Evolutionary conservation across 2,888 invertebrate genomes (phyloP), one percentile per base, ranked within the genome.

Genomic region (Lithophane ornitopus): DNA sequence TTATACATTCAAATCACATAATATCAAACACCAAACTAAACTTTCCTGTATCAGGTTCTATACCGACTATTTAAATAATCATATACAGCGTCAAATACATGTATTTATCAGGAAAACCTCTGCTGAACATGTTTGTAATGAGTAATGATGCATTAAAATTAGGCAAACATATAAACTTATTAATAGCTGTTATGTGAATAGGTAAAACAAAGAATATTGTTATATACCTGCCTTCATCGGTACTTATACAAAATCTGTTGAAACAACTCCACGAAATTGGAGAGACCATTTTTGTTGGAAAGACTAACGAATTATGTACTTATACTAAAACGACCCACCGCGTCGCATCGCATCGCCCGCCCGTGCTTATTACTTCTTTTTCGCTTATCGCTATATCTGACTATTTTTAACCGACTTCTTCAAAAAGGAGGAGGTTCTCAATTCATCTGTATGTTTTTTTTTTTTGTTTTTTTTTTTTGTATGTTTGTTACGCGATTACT

Each of bases 51-150:
- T 49, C 34, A 28, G 77, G 80, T 82, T 71, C 71, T 80, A 78
- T 66, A 85, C 74, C 74, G 58, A 11, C 16, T 14, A 44, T 58
- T 39, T 56, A 46, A 22, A 26, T 41, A 28, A 75, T n/a, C 7
- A 41, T 11, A 46, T n/a, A 26, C 34, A 67, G 1, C 2, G 44
- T n/a, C n/a, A 66, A n/a, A n/a, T 49, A 54, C 69, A 28, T 67
- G 19, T 61, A 39, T 59, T 12, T 58, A 70, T 19, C 46, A 85
- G 87, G 87, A 85, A 86, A 85, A 84, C 75, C 65, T 49, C 59
- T 12, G 1, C 3, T 41, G 52, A n/a, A 74, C 85, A 70, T 73
- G 82, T 49, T 67, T 72, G 46, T 26, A 68, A 76, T 83, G 58
- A 12, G 11, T 72, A 73, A 85, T 59, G 39, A 26, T 44, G 41